These are phyloP conservation scores for Pandion haliaetus DNA, from an alignment of 2,113 vertebrate species.

Conservation along the genomic window DNA sequence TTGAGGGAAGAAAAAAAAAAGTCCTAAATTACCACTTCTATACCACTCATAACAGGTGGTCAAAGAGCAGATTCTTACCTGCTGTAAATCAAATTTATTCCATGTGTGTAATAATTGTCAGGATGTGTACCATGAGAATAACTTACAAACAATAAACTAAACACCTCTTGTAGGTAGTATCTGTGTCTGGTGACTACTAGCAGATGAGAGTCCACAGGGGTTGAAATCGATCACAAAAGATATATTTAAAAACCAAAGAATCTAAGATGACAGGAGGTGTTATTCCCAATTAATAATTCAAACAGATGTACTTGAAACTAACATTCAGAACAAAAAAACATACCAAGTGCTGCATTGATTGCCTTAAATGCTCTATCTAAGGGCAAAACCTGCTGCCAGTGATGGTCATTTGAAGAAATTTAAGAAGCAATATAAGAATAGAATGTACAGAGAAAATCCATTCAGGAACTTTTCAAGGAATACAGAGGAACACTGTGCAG, in stretches of 20 bases:
- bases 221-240: not conserved
- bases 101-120: not conserved
- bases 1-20: not conserved
- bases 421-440: not conserved
- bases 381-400: not conserved
- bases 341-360: not conserved
- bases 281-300: not conserved
- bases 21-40: not conserved
- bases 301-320: not conserved
- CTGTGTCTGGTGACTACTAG: not conserved
- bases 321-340: not conserved
- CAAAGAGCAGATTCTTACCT: not conserved
- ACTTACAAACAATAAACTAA: not conserved
- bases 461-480: not conserved
- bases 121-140: not conserved
- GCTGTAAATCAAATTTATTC: not conserved
- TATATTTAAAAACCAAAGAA: not conserved
- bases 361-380: not conserved
- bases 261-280: not conserved
- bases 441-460: not conserved
- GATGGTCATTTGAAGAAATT: not conserved
- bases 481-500: not conserved
- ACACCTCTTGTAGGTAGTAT: not conserved
- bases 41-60: not conserved
- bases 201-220: not conserved